phyloP scores from a whole-genome alignment of 2,888 invertebrate genomes.

The Agonopterix subpropinquella region DNA sequence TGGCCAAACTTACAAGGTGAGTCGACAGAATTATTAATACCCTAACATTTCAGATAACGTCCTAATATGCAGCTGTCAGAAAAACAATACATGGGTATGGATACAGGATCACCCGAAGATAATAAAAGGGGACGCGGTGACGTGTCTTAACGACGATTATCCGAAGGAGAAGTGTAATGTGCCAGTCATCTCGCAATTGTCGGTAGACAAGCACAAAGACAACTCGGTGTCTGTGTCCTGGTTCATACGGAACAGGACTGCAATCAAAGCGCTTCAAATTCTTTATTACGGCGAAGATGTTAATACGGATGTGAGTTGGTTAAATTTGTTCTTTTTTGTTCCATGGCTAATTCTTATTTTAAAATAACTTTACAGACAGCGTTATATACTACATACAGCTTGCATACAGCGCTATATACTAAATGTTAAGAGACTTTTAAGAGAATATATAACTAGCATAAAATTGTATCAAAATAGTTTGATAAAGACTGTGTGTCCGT shows the following conservation, averaged over 20 bases:
- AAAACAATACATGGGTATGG: constrained; percentile 95
- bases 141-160: constrained; percentile 57
- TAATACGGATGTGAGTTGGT: constrained; percentile 38
- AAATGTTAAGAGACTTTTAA: no score
- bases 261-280: constrained; percentile 88
- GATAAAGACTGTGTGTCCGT: no score
- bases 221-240: constrained; percentile 91
- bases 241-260: constrained; percentile 91
- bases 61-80: constrained; percentile 91
- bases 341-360: no score
- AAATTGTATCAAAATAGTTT: no score
- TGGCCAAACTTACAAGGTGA: no score
- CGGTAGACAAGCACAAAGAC: constrained; percentile 90
- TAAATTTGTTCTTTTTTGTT: background rate
- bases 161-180: constrained; percentile 72
- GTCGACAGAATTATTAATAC: background rate
- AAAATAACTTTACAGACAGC: no score
- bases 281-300: constrained; percentile 80
- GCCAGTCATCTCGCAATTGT: constrained; percentile 87
- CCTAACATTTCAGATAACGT: constrained; percentile 82
- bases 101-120: constrained; percentile 86
- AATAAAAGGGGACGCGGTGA: constrained; percentile 47
- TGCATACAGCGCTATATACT: no score
- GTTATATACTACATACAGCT: no score
- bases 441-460: no score